A percentile compares a stretch with the other conserved stretches of the same genome.
These are phyloP conservation scores for Macrosteles quadrilineatus DNA, from an alignment of 1,140 invertebrate species.

Conservation along the genomic window DNA sequence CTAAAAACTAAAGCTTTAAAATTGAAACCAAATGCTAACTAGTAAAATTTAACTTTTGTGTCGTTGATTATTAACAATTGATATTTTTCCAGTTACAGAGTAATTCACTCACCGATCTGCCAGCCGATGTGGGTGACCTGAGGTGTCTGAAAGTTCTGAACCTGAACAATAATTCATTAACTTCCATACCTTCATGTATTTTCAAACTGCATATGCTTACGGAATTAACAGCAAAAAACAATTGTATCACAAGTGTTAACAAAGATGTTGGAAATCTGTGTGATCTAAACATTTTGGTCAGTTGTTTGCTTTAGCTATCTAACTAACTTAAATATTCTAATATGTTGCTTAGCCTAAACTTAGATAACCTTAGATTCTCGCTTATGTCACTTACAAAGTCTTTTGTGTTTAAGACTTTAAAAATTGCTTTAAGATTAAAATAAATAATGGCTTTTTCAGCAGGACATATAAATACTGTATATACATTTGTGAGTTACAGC, in stretches of 20 bases:
- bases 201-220: neutral
- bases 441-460: neutral
- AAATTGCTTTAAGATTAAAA: neutral
- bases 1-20: too few species aligned
- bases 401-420: too few species aligned
- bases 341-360: neutral
- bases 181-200: neutral
- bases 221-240: neutral
- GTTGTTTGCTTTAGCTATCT: neutral
- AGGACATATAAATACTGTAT: neutral
- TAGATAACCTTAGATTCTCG: neutral
- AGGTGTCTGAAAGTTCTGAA: conserved; percentile 3
- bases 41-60: too few species aligned
- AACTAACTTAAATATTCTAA: neutral
- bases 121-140: neutral
- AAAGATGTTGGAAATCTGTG: conserved; percentile 1
- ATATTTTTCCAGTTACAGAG: neutral
- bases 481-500: neutral
- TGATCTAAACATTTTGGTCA: neutral
- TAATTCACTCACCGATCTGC: neutral
- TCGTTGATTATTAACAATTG: too few species aligned
- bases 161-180: neutral
- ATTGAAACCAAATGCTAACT: too few species aligned
- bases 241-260: neutral
- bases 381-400: too few species aligned